phyloP scores from a whole-genome alignment of 2,113 vertebrate genomes.

The Gasterosteus aculeatus region DNA sequence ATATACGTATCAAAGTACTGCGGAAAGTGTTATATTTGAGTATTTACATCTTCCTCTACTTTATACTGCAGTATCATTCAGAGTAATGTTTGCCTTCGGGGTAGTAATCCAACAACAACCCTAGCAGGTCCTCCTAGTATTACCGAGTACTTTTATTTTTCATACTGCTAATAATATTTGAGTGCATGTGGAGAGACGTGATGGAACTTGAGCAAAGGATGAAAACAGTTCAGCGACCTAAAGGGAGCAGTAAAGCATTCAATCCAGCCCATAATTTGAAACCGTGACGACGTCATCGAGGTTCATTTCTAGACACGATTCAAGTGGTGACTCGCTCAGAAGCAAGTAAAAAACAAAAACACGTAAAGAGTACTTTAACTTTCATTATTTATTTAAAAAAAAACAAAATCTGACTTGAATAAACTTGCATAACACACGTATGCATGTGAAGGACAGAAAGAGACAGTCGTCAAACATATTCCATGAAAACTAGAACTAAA shows the following conservation, averaged over 20 bases:
- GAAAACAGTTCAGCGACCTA: background rate
- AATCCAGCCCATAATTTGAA: background rate
- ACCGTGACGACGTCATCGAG: background rate
- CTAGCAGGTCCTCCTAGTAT: background rate
- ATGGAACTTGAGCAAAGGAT: background rate
- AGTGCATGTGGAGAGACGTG: background rate
- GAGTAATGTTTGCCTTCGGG: background rate
- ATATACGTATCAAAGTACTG: background rate
- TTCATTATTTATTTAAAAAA: slow-evolving; percentile 74
- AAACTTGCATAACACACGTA: slow-evolving; percentile 73
- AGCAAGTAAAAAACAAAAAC: background rate
- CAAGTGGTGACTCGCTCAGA: background rate
- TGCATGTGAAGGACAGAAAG: slow-evolving; percentile 62
- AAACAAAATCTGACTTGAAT: slow-evolving; percentile 66
- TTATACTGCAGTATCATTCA: background rate
- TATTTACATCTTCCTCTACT: background rate
- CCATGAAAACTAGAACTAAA: slow-evolving; percentile 45
- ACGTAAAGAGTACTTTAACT: slow-evolving; percentile 8
- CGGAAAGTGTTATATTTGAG: background rate
- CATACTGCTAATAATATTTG: background rate
- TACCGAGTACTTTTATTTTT: background rate
- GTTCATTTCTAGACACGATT: background rate
- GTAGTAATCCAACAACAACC: background rate
- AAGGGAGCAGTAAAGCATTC: background rate
- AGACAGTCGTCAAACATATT: slow-evolving; percentile 49